Base-by-base conservation (phyloP, 2,797 vertebrate species). In the Poecilia velifera region DNA sequence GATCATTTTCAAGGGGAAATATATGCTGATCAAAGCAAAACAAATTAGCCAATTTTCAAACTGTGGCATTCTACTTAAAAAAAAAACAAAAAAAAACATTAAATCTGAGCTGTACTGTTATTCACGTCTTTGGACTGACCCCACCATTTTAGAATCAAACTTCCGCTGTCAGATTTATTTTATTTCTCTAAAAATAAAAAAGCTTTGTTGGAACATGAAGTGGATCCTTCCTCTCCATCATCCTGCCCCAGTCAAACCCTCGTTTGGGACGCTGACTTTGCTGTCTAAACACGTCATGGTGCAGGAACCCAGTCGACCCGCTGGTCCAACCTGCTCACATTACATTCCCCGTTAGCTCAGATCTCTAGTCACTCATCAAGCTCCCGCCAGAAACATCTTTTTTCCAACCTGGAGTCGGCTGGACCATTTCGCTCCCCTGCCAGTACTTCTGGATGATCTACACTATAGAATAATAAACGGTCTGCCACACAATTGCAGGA, bases 1-100 rank as follows among this genome's bases (percentile, higher is more conserved):
- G 28, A 77, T 49, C 70, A 74, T 79, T 46, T 73, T 34, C 43
- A 68, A 39, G 10, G 43, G 46, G 36, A 72, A 4, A 36, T 62
- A 18, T n/a, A 16, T 43, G 73, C 39, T 59, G 51, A 51, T 20
- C 20, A 51, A 51, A 51, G 47, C 18, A 20, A 51, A 51, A 51
- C 0, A 6, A 49, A 7, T 49, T 18, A 20, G 18, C 0, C 47
- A 51, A 51, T 57, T 57, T 28, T 57, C n/a, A 57, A 12, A 57
- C 53, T 25, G 51, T 53, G 51, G 8, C 51, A 53, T 53, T 8
- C 25, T n/a, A 55, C 53, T 53, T 51, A 22, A 51, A 51, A 53
- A 25, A 49, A 49, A 49, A 14, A 49, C 2, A 4, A 5, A 39
- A 39, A 39, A 43, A 25, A 25, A 55, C 53, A 55, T 55, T n/a